Evolutionary conservation across 2,113 vertebrate genomes (phyloP).

Genomic region (Verasper variegatus): DNA sequence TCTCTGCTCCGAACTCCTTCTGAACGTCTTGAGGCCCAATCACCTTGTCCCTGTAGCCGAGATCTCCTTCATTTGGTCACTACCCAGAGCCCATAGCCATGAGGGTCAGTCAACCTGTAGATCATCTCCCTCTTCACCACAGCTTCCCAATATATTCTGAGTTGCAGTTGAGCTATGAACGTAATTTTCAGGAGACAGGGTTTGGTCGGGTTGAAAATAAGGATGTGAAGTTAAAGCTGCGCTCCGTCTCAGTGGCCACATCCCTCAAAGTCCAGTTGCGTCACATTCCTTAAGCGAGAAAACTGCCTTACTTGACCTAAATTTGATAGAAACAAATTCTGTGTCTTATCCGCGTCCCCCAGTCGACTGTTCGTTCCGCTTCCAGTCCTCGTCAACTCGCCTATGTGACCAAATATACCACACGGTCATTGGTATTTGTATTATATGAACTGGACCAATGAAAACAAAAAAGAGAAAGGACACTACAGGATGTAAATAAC

Average conservation of each 20-base stretch:
- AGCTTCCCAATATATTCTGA: no score
- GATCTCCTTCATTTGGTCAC: no score
- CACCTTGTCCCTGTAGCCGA: no score
- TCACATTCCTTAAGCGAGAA: neutral
- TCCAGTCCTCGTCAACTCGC: neutral
- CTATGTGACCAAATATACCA: constrained; percentile 22
- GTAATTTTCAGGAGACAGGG: constrained; percentile 6
- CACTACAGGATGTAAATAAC: constrained; percentile 43
- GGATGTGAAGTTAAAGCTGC: neutral
- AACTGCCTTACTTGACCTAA: constrained; percentile 19
- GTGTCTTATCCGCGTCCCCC: neutral
- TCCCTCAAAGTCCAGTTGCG: neutral
- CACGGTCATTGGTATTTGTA: neutral
- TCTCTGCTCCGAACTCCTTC: no score
- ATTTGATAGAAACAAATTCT: constrained; percentile 5
- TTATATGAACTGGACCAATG: constrained; percentile 19
- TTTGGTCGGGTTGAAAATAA: neutral
- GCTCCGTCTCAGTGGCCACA: neutral
- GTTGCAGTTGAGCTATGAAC: neutral
- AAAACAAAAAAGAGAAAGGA: neutral
- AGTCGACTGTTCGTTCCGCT: neutral
- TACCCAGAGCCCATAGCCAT: no score
- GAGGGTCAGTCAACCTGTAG: no score
- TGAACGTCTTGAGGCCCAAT: no score
- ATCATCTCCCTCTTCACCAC: no score